Evolutionary conservation across 2,888 invertebrate genomes (phyloP), one percentile per base, ranked within the genome.

Genomic region (Chironomus tentans): DNA sequence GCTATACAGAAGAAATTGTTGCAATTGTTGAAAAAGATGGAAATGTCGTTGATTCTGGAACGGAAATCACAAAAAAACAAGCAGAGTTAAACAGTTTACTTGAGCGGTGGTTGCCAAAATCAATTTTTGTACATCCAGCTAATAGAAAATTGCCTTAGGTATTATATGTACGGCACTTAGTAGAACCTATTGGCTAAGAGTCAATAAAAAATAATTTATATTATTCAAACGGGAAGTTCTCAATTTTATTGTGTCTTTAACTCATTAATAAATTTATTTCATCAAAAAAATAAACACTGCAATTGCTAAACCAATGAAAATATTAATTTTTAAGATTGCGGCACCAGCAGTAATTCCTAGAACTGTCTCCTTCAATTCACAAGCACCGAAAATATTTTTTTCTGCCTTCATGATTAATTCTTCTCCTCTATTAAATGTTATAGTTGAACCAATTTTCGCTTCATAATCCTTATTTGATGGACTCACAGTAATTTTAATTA

Each of bases 101-200:
- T 61, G 82, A 83, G 77, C 81, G 84, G 72, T 82, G 84, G 28
- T 81, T 84, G 80, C 84, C 84, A 71, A 84, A 84, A 76, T 82
- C 81, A 77, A 83, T 84, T 68, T 84, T 84, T 79, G 83, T 84
- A 71, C 80, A 84, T 62, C 65, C 65, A 24, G 21, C 65, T 6
- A 65, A 24, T n/a, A 65, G 65, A 22, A 65, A 65, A 24, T n/a
- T n/a, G n/a, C n/a, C n/a, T n/a, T n/a, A n/a, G n/a, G n/a, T n/a
- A n/a, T n/a, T n/a, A n/a, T n/a, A n/a, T n/a, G n/a, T n/a, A n/a
- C n/a, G n/a, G n/a, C n/a, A n/a, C n/a, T n/a, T n/a, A n/a, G n/a
- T n/a, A n/a, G n/a, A n/a, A n/a, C n/a, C n/a, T n/a, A n/a, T n/a
- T n/a, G n/a, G n/a, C n/a, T n/a, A n/a, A n/a, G n/a, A n/a, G n/a